Conservation (phyloP, 2,797 vertebrate species). For the Bufotes viridis region DNA sequence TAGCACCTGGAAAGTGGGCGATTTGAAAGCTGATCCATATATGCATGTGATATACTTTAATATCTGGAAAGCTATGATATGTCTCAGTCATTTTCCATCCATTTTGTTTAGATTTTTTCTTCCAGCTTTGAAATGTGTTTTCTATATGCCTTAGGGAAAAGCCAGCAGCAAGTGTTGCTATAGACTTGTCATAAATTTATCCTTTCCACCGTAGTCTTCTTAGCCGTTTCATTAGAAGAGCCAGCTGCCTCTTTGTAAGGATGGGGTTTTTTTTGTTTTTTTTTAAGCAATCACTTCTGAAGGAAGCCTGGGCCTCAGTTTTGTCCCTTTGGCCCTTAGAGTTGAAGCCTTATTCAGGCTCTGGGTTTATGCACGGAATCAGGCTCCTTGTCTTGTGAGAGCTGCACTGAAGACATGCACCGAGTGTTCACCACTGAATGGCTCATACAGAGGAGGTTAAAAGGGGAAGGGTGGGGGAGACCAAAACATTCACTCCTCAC, state of each 20-base stretch:
- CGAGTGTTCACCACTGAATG: slow-evolving; percentile 68
- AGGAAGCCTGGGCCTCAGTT: slow-evolving; percentile 74
- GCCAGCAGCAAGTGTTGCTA: slow-evolving; percentile 75
- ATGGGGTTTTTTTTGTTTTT: slow-evolving; percentile 68
- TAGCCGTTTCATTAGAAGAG: slow-evolving; percentile 77
- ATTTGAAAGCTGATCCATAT: slow-evolving; percentile 36
- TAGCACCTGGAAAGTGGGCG: slow-evolving; percentile 52
- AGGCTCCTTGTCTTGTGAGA: slow-evolving; percentile 64
- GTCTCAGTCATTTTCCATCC: slow-evolving; percentile 69
- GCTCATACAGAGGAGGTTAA: slow-evolving; percentile 68
- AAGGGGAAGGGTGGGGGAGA: slow-evolving; percentile 68
- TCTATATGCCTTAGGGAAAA: slow-evolving; percentile 72
- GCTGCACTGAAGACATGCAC: slow-evolving; percentile 65
- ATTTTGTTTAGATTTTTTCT: slow-evolving; percentile 71
- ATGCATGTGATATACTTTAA: slow-evolving; percentile 66
- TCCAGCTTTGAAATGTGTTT: slow-evolving; percentile 70
- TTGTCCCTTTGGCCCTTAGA: slow-evolving; percentile 75
- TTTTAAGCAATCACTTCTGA: slow-evolving; percentile 74
- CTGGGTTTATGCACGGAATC: slow-evolving; percentile 66
- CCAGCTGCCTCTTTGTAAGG: slow-evolving; percentile 78
- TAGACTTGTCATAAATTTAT: slow-evolving; percentile 73
- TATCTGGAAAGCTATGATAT: slow-evolving; percentile 66
- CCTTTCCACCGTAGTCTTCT: slow-evolving; percentile 72
- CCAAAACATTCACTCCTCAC: slow-evolving; percentile 70
- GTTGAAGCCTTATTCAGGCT: slow-evolving; percentile 75